Conservation (phyloP, 2,113 vertebrate genomes). For the Ageneiosus marmoratus region DNA sequence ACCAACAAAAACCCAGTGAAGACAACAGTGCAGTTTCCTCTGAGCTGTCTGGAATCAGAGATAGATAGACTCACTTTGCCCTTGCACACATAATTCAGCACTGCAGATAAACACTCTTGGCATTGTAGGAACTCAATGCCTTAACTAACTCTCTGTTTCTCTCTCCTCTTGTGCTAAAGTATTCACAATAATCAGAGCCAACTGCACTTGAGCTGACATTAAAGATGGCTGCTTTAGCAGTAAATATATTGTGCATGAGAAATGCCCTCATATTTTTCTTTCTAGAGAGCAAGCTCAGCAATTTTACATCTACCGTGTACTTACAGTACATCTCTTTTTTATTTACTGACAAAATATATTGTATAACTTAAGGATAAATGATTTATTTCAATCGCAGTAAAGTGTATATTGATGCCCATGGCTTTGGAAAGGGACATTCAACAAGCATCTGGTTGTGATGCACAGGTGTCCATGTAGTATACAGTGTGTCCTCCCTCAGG, state of each 20-base stretch:
- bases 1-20: slow-evolving; percentile 24
- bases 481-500: too few relatives aligned
- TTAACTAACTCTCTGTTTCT: slow-evolving; percentile 25
- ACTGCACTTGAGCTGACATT: slow-evolving; percentile 21
- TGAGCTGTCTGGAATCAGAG: slow-evolving; percentile 37
- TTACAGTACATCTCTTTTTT: background rate
- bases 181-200: slow-evolving; percentile 26
- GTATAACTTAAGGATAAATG: too few relatives aligned
- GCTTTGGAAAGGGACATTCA: background rate
- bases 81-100: slow-evolving; percentile 39
- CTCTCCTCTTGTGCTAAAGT: slow-evolving; percentile 22
- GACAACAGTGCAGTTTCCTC: slow-evolving; percentile 21
- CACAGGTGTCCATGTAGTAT: background rate
- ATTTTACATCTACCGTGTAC: background rate
- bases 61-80: slow-evolving; percentile 42
- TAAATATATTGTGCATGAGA: background rate
- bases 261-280: background rate
- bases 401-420: background rate
- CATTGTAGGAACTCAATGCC: slow-evolving; percentile 20
- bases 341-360: too few relatives aligned
- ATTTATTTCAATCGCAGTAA: background rate
- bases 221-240: slow-evolving; percentile 20
- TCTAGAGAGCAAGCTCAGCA: background rate
- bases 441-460: background rate
- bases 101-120: slow-evolving; percentile 34